Percentiles rank a stretch among this genome's conserved stretches.
These are phyloP conservation scores for Griposia aprilina DNA, from an alignment of 2,888 invertebrate genomes.

Conservation along the genomic window DNA sequence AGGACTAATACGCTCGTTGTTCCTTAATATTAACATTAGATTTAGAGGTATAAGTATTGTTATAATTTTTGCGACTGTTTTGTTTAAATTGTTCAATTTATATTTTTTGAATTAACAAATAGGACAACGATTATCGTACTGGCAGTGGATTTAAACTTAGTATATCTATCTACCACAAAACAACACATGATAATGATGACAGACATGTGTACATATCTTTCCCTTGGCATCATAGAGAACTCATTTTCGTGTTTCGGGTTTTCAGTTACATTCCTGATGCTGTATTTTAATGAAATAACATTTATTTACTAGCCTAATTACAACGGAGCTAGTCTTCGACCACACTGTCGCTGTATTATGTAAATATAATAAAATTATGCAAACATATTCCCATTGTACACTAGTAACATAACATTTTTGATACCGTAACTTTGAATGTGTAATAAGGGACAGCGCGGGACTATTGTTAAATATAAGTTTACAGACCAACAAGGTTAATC, in stretches of 20 bases:
- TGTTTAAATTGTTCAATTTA: not conserved
- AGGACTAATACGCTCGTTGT: not conserved
- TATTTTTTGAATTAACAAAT: not conserved
- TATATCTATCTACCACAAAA: not conserved
- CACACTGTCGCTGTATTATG: constrained; percentile 12
- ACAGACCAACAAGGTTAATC: constrained; percentile 85
- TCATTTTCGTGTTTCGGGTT: not conserved
- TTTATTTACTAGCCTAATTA: constrained; percentile 27
- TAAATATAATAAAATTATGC: constrained; percentile 53
- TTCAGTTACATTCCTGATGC: not conserved
- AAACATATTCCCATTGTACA: constrained; percentile 53
- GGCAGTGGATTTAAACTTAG: not conserved
- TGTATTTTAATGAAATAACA: constrained; percentile 3
- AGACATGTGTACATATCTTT: not conserved
- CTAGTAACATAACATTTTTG: constrained; percentile 57
- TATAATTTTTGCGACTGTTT: not conserved
- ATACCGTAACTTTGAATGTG: constrained; percentile 72
- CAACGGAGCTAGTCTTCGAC: not conserved
- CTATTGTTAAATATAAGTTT: constrained; percentile 82
- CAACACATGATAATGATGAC: not conserved
- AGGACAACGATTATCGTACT: not conserved
- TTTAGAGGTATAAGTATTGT: not conserved
- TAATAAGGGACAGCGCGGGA: constrained; percentile 81
- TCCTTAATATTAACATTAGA: not conserved
- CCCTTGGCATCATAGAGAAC: not conserved